Conservation (phyloP, 2,113 vertebrate genomes). For the Nasalis larvatus region DNA sequence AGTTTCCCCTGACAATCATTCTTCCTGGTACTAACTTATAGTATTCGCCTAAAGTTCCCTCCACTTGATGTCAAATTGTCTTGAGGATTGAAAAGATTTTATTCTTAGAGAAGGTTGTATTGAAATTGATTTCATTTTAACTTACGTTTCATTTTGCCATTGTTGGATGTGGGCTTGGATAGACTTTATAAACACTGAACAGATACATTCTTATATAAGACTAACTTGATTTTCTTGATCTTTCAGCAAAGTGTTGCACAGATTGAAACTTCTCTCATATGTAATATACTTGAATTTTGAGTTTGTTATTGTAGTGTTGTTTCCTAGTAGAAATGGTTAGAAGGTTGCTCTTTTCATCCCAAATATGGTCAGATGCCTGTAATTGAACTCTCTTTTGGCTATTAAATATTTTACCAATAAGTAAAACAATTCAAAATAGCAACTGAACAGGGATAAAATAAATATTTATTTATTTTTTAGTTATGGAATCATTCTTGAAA, state of each 20-base stretch:
- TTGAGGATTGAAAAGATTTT: not conserved
- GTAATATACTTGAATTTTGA: not conserved
- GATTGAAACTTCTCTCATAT: not conserved
- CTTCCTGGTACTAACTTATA: not conserved
- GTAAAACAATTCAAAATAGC: not conserved
- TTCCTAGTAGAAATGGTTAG: not conserved
- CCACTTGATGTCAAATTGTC: not conserved
- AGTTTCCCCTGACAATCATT: not conserved
- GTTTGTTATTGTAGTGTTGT: not conserved
- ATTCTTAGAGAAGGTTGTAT: not conserved
- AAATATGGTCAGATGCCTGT: not conserved
- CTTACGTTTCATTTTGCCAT: slow-evolving; percentile 4
- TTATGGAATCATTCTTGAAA: not conserved
- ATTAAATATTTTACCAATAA: not conserved
- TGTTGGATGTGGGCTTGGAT: slow-evolving; percentile 29
- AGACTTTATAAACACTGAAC: not conserved
- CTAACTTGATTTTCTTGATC: not conserved
- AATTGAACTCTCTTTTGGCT: not conserved
- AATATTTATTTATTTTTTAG: not conserved
- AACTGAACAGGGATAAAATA: not conserved
- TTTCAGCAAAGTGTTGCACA: not conserved
- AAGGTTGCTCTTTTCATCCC: not conserved
- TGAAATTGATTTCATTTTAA: not conserved
- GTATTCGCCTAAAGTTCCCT: not conserved
- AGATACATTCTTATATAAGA: not conserved